Evolutionary conservation across 2,113 vertebrate species (phyloP).

Genomic region (Anhinga rufa): DNA sequence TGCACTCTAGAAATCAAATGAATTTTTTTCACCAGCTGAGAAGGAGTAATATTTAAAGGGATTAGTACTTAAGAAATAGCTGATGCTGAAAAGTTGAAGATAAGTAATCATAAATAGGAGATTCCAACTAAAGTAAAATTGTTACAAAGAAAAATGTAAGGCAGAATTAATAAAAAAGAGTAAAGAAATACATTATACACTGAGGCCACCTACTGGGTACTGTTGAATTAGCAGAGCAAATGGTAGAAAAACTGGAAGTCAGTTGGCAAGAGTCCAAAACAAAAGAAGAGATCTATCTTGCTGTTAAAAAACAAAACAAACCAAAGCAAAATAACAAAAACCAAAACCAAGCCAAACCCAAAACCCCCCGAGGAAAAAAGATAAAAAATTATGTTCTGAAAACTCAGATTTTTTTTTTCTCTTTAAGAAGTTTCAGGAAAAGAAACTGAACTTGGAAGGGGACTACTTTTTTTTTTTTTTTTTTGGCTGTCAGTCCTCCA

Average conservation of each 20-base stretch:
- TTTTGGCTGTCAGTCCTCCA: background rate
- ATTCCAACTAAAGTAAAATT: background rate
- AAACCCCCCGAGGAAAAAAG: background rate
- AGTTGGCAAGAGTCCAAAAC: background rate
- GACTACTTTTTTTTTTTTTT: background rate
- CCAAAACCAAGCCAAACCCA: rapidly evolving
- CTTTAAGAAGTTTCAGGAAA: background rate
- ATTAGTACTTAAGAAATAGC: background rate
- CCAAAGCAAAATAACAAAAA: too few relatives aligned
- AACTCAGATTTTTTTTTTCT: background rate
- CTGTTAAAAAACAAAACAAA: background rate
- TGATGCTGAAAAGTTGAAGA: background rate
- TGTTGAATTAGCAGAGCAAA: background rate
- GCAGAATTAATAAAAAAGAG: background rate
- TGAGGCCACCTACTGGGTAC: constrained; percentile 54
- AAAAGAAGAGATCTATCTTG: background rate
- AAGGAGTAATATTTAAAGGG: background rate
- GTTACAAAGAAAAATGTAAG: background rate
- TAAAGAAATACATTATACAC: constrained; percentile 16
- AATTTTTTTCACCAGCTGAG: background rate
- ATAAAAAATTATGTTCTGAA: background rate
- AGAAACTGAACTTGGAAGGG: background rate
- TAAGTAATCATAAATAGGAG: background rate
- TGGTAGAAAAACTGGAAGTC: background rate
- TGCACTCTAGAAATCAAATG: background rate